phyloP scores from a whole-genome alignment of 2,113 vertebrate species.

The Anoura caudifer region DNA sequence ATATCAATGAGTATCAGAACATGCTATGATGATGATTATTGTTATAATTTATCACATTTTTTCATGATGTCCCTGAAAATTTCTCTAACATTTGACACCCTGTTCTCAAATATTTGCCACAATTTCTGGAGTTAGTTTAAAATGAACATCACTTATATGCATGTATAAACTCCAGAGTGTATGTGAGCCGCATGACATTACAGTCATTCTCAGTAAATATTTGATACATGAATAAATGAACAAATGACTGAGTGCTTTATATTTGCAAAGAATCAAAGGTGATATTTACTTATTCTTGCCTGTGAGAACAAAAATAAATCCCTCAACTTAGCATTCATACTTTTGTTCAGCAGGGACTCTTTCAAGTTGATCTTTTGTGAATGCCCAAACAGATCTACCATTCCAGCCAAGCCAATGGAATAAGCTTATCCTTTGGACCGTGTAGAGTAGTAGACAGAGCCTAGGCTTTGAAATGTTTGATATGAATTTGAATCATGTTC shows the following conservation, averaged over 20 bases:
- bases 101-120: neutral
- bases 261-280: constrained; percentile 1
- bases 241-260: constrained; percentile 2
- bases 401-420: neutral
- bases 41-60: neutral
- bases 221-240: constrained; percentile 38
- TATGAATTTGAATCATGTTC: neutral
- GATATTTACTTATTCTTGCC: neutral
- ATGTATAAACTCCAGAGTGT: neutral
- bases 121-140: constrained; percentile 26
- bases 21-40: neutral
- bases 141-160: neutral
- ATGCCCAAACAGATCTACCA: neutral
- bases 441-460: neutral
- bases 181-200: neutral
- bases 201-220: neutral
- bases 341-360: constrained; percentile 3
- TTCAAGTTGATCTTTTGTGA: constrained; percentile 30
- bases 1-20: neutral
- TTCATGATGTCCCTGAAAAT: constrained; percentile 7
- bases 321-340: neutral
- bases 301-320: constrained; percentile 24
- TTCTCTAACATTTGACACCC: neutral
- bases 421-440: neutral
- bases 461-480: constrained; percentile 6